Evolutionary conservation across 1,140 invertebrate genomes (phyloP).

Genomic region (Popillia japonica): DNA sequence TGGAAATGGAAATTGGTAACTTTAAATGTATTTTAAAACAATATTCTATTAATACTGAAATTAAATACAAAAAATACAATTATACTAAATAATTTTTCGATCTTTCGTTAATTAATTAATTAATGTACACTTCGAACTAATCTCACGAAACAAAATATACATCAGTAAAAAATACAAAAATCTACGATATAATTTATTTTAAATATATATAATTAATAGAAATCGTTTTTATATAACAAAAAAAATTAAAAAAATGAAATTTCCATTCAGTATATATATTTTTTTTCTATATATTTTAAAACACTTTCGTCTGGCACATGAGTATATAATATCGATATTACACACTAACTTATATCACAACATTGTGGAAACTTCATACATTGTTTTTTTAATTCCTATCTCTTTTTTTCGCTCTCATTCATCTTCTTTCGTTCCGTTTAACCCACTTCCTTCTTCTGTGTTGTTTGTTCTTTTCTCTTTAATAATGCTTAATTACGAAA

Average conservation of each 20-base stretch:
- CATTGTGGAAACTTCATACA: conserved; percentile 52
- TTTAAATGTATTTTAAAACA: conserved; percentile 41
- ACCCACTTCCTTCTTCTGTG: too few species aligned
- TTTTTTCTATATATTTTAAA: conserved; percentile 42
- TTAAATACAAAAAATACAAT: conserved; percentile 36
- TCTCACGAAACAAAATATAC: conserved; percentile 42
- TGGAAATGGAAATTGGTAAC: too few species aligned
- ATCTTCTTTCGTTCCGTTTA: conserved; percentile 40
- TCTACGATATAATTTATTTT: too few species aligned
- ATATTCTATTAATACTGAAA: conserved; percentile 39
- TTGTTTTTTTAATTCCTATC: not conserved
- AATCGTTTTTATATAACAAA: too few species aligned
- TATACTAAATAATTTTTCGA: too few species aligned
- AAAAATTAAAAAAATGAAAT: too few species aligned
- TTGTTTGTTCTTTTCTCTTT: too few species aligned
- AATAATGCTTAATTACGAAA: conserved; percentile 18
- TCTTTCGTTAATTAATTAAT: conserved; percentile 19
- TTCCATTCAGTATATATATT: conserved; percentile 39
- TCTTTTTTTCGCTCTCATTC: not conserved
- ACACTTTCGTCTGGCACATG: conserved; percentile 57
- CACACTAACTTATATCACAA: conserved; percentile 56
- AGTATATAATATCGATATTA: conserved; percentile 55
- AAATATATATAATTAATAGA: conserved; percentile 22
- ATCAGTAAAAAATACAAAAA: conserved; percentile 43
- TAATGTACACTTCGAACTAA: conserved; percentile 40